These are phyloP conservation scores for Cyprinodon variegatus DNA, from an alignment of 2,113 vertebrate genomes.

Conservation along the genomic window DNA sequence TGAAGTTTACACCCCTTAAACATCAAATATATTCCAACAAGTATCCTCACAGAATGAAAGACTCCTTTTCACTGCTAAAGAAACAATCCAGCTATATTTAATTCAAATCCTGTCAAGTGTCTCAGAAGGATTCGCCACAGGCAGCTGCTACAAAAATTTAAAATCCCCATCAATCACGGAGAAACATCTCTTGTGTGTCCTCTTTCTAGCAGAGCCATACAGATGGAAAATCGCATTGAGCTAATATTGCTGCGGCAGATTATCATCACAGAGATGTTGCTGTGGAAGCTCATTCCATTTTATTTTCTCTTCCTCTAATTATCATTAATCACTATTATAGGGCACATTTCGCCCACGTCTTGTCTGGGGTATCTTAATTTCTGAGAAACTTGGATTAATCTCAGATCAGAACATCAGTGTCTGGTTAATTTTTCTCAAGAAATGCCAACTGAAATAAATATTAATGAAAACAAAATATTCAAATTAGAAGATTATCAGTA, in stretches of 20 bases:
- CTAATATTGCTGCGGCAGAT: slow-evolving; percentile 35
- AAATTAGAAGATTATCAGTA: not conserved
- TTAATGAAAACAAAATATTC: not conserved
- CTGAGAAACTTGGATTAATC: slow-evolving; percentile 38
- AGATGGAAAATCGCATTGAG: slow-evolving; percentile 38
- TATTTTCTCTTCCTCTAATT: slow-evolving; percentile 60
- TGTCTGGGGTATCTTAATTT: slow-evolving; percentile 18
- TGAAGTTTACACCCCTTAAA: slow-evolving; percentile 13
- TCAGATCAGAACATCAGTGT: slow-evolving; percentile 33
- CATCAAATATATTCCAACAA: slow-evolving; percentile 4
- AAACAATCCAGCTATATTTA: slow-evolving; percentile 45
- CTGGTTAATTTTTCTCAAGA: slow-evolving; percentile 15
- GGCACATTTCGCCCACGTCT: slow-evolving; percentile 47
- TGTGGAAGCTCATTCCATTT: slow-evolving; percentile 18
- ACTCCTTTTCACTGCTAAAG: slow-evolving; percentile 6
- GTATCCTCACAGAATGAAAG: slow-evolving; percentile 6
- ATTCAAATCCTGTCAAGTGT: slow-evolving; percentile 44
- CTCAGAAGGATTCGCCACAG: slow-evolving; percentile 45
- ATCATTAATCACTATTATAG: slow-evolving; percentile 57
- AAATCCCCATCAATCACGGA: slow-evolving; percentile 37
- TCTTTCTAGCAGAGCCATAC: slow-evolving; percentile 23
- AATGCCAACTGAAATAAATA: slow-evolving; percentile 13
- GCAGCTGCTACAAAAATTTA: slow-evolving; percentile 31
- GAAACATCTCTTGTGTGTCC: slow-evolving; percentile 17
- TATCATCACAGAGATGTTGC: slow-evolving; percentile 32